Evolutionary conservation across 2,888 invertebrate genomes (phyloP), one percentile per base, ranked within the genome.

Genomic region (Xanthia icteritia): DNA sequence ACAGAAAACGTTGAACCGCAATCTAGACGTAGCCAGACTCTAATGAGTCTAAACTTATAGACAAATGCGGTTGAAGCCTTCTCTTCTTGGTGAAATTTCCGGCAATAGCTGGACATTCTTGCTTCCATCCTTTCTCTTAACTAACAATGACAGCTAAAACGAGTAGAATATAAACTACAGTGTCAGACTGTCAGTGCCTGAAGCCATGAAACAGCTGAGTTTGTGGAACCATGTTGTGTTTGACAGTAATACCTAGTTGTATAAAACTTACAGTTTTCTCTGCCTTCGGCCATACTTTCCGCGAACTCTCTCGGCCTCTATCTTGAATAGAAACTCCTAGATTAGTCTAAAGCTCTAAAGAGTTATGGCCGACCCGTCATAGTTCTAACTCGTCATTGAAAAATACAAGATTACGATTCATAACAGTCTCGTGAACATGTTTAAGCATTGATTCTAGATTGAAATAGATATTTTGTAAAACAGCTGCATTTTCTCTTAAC

Each of bases 211-310:
- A 48, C 31, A n/a, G n/a, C 20, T 51, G 5, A 42, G 15, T 56
- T 56, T 42, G 39, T 51, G 23, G 48, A 51, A 42, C n/a, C 27
- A 31, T 63, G 20, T 31, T 48, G 5, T 13, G 20, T 58, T 64
- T 70, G 31, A 72, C 60, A 61, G 6, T 77, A 56, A 76, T 45
- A 39, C 39, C 39, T 39, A 54, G 23, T 54, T 56, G 36, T 72
- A 72, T 54, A 79, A 79, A 72, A 61, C 31, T 31, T 31, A 31
- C n/a, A 15, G 66, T 27, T 79, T 79, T 79, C 68, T 63, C 61
- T 63, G 73, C 66, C 56, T 42, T 15, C 5, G 61, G 73, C 39
- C 6, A 60, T 48, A 71, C 6, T 23, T 63, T 68, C 15, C 13
- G 27, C 23, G 1, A 2, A 11, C 42, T 77, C 60, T 51, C 51